phyloP scores from a whole-genome alignment of 1,140 invertebrate genomes.

The Drosophila punjabiensis region DNA sequence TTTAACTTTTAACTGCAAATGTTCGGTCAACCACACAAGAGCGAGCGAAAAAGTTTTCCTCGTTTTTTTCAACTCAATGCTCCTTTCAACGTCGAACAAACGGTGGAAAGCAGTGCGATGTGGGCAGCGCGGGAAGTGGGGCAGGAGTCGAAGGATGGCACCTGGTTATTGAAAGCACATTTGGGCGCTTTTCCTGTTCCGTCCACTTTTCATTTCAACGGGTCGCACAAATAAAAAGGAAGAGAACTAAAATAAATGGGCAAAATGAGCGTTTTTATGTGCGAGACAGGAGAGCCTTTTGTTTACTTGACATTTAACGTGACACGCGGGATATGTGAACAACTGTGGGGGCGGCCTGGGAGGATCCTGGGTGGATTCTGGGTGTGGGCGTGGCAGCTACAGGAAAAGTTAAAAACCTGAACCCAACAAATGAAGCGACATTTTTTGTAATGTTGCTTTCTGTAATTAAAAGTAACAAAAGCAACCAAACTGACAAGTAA shows the following conservation, averaged over 20 bases:
- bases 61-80: slow-evolving; percentile 30
- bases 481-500: slow-evolving; percentile 32
- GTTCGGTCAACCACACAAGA: slow-evolving; percentile 58
- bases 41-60: slow-evolving; percentile 42
- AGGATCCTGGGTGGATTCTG: neutral
- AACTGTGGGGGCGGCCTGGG: slow-evolving; percentile 21
- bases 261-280: slow-evolving; percentile 66
- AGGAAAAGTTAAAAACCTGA: slow-evolving; percentile 53
- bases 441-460: slow-evolving; percentile 69
- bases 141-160: slow-evolving; percentile 38
- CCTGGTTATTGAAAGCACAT: slow-evolving; percentile 65
- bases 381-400: slow-evolving; percentile 31
- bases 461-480: slow-evolving; percentile 79
- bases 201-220: slow-evolving; percentile 66
- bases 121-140: slow-evolving; percentile 5
- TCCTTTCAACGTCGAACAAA: slow-evolving; percentile 21
- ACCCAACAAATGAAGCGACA: slow-evolving; percentile 56
- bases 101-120: neutral
- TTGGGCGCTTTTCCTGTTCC: slow-evolving; percentile 47
- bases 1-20: slow-evolving; percentile 61
- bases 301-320: slow-evolving; percentile 79
- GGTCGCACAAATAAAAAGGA: slow-evolving; percentile 2
- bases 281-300: slow-evolving; percentile 63
- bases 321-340: slow-evolving; percentile 72
- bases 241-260: slow-evolving; percentile 68